Evolutionary conservation across 1,140 invertebrate genomes (phyloP).

Genomic region (Drosophila pseudoananassae): DNA sequence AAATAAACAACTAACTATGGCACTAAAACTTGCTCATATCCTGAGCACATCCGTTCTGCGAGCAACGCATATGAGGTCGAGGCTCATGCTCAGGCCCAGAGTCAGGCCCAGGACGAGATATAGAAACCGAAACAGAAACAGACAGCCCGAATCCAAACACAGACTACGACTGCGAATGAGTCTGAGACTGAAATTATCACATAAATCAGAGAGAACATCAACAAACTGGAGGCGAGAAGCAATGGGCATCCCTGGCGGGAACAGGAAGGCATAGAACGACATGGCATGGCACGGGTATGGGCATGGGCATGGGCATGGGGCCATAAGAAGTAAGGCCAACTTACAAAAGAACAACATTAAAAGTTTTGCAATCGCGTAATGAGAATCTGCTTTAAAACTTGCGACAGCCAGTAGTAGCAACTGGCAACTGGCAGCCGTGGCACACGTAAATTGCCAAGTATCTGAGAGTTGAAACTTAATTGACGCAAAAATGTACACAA

Average conservation of each 20-base stretch:
- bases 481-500: conserved; percentile 77
- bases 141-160: not conserved
- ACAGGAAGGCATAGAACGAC: not conserved
- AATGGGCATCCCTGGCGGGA: conserved; percentile 30
- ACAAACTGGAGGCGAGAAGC: conserved; percentile 43
- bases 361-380: conserved; percentile 82
- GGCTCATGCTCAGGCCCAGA: conserved; percentile 7
- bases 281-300: not conserved
- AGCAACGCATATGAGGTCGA: conserved; percentile 69
- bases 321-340: conserved; percentile 55
- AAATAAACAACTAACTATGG: conserved; percentile 75
- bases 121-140: not conserved
- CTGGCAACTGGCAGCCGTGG: conserved; percentile 20
- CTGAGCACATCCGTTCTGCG: conserved; percentile 69
- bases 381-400: conserved; percentile 83
- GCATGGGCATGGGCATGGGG: not conserved
- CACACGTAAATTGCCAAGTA: conserved; percentile 65
- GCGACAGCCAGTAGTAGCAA: conserved; percentile 65
- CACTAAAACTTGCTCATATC: conserved; percentile 82
- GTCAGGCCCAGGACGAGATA: not conserved
- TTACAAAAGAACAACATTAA: conserved; percentile 83
- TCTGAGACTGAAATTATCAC: conserved; percentile 72
- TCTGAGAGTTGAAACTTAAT: conserved; percentile 77
- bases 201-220: conserved; percentile 62
- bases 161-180: conserved; percentile 16